Percentiles rank a stretch among this genome's conserved stretches.
phyloP scores from a whole-genome alignment of 2,113 vertebrate genomes.

The Rutilus rutilus region DNA sequence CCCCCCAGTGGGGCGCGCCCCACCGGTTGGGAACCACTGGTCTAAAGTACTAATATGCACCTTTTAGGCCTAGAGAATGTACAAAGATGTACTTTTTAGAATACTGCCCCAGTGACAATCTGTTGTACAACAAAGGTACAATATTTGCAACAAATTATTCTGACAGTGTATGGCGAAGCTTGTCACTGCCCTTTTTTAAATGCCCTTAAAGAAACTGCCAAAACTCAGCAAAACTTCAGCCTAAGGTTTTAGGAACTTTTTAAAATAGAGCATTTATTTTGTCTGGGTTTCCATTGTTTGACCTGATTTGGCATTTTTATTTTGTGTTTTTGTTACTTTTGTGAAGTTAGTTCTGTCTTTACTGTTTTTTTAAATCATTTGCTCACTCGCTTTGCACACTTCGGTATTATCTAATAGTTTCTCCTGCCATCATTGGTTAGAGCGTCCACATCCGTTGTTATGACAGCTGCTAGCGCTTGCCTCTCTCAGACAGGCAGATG shows the following conservation, averaged over 20 bases:
- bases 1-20: too few species aligned
- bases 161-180: neutral
- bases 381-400: neutral
- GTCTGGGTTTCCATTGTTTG: neutral
- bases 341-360: neutral
- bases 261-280: neutral
- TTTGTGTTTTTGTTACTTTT: neutral
- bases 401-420: neutral
- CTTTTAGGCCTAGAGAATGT: neutral
- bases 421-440: neutral
- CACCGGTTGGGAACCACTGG: too few species aligned
- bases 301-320: neutral
- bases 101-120: neutral
- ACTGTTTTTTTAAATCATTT: neutral
- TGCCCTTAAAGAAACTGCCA: neutral
- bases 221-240: neutral
- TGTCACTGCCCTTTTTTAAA: neutral
- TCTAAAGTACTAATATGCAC: neutral
- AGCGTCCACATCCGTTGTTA: neutral
- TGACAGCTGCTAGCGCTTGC: constrained; percentile 25
- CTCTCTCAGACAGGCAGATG: constrained; percentile 23
- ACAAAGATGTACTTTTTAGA: neutral
- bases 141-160: neutral
- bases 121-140: neutral
- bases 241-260: neutral